phyloP scores from a whole-genome alignment of 2,797 vertebrate species.

The Ceyx erithaca region DNA sequence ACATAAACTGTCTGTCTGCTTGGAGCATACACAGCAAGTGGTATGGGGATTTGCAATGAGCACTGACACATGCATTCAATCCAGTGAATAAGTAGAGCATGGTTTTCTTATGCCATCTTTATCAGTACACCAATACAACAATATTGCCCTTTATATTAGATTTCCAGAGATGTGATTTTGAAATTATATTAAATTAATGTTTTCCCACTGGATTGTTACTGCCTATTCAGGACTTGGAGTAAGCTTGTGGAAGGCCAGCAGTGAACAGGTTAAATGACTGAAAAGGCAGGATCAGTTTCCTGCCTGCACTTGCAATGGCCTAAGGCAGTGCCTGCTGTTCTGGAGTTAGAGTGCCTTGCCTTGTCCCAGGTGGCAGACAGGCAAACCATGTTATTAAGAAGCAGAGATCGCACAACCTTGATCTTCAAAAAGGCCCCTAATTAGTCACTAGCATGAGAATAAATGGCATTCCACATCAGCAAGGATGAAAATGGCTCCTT shows the following conservation, averaged over 20 bases:
- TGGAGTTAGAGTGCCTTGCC: conserved; percentile 73
- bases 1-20: not conserved
- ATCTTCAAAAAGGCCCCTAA: conserved; percentile 84
- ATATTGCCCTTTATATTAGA: not conserved
- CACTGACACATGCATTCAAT: fast-evolving
- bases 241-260: not conserved
- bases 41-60: not conserved
- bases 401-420: conserved; percentile 83
- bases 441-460: conserved; percentile 81
- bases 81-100: not conserved
- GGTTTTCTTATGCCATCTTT: not conserved
- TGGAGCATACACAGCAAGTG: not conserved
- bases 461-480: conserved; percentile 81
- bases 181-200: not conserved
- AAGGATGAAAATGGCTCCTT: conserved; percentile 72
- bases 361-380: conserved; percentile 86
- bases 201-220: not conserved
- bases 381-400: conserved; percentile 87
- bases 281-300: conserved; percentile 72
- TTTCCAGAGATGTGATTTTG: not conserved
- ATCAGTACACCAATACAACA: fast-evolving
- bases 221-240: not conserved
- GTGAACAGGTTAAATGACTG: conserved; percentile 75
- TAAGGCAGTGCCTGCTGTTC: conserved; percentile 78
- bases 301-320: conserved; percentile 83